Evolutionary conservation across 2,113 vertebrate genomes (phyloP).

Genomic region (Caranx melampygus): DNA sequence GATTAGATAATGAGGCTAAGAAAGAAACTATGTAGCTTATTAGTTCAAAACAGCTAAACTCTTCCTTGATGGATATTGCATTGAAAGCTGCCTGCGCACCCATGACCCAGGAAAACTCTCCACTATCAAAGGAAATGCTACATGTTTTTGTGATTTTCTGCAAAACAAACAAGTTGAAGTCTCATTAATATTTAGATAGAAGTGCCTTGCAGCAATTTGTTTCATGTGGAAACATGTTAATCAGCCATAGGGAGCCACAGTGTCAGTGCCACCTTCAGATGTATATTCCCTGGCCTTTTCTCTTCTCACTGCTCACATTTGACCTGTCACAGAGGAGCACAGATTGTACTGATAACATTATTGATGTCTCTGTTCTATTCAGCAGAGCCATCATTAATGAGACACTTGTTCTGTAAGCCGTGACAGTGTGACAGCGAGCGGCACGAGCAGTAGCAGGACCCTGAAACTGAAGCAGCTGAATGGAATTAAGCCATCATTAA

Average conservation of each 20-base stretch:
- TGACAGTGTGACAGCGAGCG: background rate
- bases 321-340: background rate
- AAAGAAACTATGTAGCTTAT: background rate
- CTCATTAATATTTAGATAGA: slow-evolving; percentile 40
- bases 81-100: background rate
- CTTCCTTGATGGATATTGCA: background rate
- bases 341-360: background rate
- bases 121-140: background rate
- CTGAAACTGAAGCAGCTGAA: background rate
- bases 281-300: background rate
- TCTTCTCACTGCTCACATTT: background rate
- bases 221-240: slow-evolving; percentile 24
- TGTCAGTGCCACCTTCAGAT: background rate
- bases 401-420: background rate
- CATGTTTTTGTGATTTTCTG: background rate
- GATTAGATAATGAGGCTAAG: background rate
- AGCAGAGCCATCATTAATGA: background rate
- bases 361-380: background rate
- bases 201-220: slow-evolving; percentile 8
- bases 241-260: background rate
- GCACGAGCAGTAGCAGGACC: background rate
- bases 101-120: background rate
- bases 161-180: slow-evolving; percentile 27
- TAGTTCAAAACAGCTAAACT: background rate
- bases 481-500: background rate